Evolutionary conservation across 2,888 invertebrate genomes (phyloP).

Genomic region (Ichneumoninae sp.): DNA sequence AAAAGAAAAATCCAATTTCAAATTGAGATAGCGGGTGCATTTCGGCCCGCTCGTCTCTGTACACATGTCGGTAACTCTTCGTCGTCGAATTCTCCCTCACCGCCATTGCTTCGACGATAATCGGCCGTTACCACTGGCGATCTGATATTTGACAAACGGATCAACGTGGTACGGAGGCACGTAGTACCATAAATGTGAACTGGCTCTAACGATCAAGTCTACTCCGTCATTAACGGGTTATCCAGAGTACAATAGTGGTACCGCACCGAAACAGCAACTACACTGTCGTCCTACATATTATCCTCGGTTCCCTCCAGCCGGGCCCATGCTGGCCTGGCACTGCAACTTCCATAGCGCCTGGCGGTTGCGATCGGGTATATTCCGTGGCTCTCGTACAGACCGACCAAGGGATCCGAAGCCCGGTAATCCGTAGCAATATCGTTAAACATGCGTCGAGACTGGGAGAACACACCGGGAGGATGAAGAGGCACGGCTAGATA

Average conservation of each 20-base stretch:
- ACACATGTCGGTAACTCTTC: background rate
- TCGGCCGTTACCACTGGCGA: constrained; percentile 16
- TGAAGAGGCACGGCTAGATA: background rate
- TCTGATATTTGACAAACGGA: constrained; percentile 57
- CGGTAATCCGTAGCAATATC: constrained; percentile 59
- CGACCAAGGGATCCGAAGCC: constrained; percentile 26
- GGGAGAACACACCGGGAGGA: constrained; percentile 9
- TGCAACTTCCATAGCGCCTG: background rate
- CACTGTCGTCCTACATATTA: constrained; percentile 18
- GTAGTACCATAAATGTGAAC: constrained; percentile 36
- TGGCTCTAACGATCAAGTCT: constrained; percentile 18
- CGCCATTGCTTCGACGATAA: constrained; percentile 26
- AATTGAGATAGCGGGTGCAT: background rate
- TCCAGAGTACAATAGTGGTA: background rate
- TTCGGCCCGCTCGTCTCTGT: too few species aligned
- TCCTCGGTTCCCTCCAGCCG: background rate
- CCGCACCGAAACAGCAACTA: background rate
- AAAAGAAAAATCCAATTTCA: background rate
- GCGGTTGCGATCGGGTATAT: background rate
- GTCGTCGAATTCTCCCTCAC: constrained; percentile 18
- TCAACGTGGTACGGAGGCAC: background rate
- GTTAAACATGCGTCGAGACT: constrained; percentile 57
- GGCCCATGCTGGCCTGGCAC: background rate
- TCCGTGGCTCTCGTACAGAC: constrained; percentile 3
- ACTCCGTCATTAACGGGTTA: constrained; percentile 21